Evolutionary conservation across 2,113 vertebrate species (phyloP), one percentile per base, ranked within the genome.

Genomic region (Raja brachyura): DNA sequence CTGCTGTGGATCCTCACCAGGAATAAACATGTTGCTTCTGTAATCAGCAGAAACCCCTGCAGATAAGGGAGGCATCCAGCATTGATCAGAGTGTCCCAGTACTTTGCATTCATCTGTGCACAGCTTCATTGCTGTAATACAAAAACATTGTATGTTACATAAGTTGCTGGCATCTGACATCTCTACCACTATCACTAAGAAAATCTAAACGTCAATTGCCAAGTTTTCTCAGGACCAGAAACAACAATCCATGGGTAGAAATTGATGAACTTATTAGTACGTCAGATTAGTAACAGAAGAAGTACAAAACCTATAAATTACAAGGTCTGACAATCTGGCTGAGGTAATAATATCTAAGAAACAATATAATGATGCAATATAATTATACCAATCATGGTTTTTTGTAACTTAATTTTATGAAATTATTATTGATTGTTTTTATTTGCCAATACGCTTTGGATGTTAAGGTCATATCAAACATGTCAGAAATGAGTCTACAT

Each of bases 71-170:
- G 98, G 98, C 99, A 99, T 99, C 98, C 99, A 99, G 95, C 99
- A 99, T 95, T 99, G 98, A 95, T 99, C 99, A 0, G 99, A 99
- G 94, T 99, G 99, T 1, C 98, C 98, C 93, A 99, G 96, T 33
- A 99, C 97, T 6, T 98, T 95, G 94, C 99, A 99, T 93, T 99
- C 99, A 56, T 99, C 99, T 0, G 99, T 99, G 96, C 99, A 99
- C 14, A 98, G 95, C 85, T 98, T 96, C 98, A 98, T 99, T 0
- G 97, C 99, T 99, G 95, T 39, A 85, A 54, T 20, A 78, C 93
- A 90, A 94, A 93, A 86, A 94, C 74, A 73, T 4, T 0, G 4
- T 74, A 20, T 22, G 28, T 92, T 20, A 7, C 22, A 33, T 18
- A 74, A 10, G 48, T 74, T 39, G 25, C 10, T 4, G 22, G 68